Percentiles rank a stretch among this genome's conserved stretches.
phyloP scores from a whole-genome alignment of 2,888 invertebrate genomes.

The Spisula solida region DNA sequence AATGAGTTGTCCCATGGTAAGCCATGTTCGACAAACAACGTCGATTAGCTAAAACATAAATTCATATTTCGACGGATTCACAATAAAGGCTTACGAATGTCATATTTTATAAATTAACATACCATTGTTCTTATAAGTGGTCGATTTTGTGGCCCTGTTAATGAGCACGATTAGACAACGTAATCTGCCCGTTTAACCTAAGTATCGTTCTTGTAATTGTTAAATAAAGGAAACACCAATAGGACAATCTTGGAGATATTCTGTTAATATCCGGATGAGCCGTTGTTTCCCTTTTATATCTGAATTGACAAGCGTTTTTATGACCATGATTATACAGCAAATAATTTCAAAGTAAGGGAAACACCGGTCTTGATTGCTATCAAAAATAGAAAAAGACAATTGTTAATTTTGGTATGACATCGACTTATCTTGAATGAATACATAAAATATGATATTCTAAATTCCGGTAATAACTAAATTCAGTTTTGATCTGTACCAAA shows the following conservation, averaged over 20 bases:
- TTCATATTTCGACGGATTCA: not conserved
- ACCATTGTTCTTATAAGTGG: conserved; percentile 1
- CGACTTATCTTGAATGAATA: too few relatives aligned
- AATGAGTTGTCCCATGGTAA: not conserved
- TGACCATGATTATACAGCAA: not conserved
- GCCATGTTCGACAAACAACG: not conserved
- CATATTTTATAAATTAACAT: conserved; percentile 8
- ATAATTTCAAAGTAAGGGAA: not conserved
- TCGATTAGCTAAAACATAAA: not conserved
- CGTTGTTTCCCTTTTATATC: not conserved
- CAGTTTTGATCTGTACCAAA: too few relatives aligned
- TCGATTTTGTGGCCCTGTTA: not conserved
- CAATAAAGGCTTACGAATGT: not conserved
- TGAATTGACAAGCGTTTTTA: not conserved
- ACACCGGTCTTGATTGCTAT: not conserved
- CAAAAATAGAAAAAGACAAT: too few relatives aligned
- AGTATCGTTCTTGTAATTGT: not conserved
- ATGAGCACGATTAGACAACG: not conserved
- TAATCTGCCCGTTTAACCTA: not conserved
- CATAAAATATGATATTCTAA: too few relatives aligned
- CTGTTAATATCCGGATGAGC: not conserved
- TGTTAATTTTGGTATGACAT: too few relatives aligned
- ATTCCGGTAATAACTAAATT: too few relatives aligned
- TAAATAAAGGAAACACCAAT: not conserved
- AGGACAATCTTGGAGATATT: not conserved